Evolutionary conservation across 2,113 vertebrate species (phyloP), one percentile per base, ranked within the genome.

Genomic region (Trichechus manatus): DNA sequence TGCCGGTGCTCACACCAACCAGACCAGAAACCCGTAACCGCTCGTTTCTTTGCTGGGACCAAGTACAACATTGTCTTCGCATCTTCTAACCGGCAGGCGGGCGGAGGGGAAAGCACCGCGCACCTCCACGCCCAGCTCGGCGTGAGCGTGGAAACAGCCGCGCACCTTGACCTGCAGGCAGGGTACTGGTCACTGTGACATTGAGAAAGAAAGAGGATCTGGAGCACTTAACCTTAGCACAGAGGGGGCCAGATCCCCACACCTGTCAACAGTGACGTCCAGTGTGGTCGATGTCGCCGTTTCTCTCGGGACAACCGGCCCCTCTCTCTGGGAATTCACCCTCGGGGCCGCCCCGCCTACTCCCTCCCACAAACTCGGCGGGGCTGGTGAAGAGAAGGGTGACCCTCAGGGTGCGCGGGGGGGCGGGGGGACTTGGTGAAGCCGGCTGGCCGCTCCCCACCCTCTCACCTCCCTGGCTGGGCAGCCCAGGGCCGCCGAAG

Each of bases 21-120:
- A 63, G 87, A 83, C 95, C 87, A 27, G 93, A 79, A 66, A 53
- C 70, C 50, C n/a, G n/a, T 15, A 79, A 59, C 68, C 66, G 31
- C 91, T 64, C 6, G 72, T 4, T 42, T 8, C 77, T 91, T 70
- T 66, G 29, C 89, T 44, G 83, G 59, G 39, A 61, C 84, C 72
- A 20, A 1, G n/a, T 25, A 33, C 78, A 3, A 14, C 4, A 47
- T 44, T 17, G 25, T 75, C 86, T 89, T 31, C 1, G 5, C 74
- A 10, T 29, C 33, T 92, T 66, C 42, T 63, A 39, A 59, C 78
- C 0, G 19, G 50, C n/a, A 25, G 33, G 22, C 78, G n/a, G 59
- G 82, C 20, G 86, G 74, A 64, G 63, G 4, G 36, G 61, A 19
- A 29, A 44, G 33, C 17, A 27, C 78, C 3, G 14, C 1, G 5